A percentile compares a stretch with the other conserved stretches of the same genome.
These are phyloP conservation scores for Sesamia inferens DNA, from an alignment of 2,888 invertebrate species.

Conservation along the genomic window DNA sequence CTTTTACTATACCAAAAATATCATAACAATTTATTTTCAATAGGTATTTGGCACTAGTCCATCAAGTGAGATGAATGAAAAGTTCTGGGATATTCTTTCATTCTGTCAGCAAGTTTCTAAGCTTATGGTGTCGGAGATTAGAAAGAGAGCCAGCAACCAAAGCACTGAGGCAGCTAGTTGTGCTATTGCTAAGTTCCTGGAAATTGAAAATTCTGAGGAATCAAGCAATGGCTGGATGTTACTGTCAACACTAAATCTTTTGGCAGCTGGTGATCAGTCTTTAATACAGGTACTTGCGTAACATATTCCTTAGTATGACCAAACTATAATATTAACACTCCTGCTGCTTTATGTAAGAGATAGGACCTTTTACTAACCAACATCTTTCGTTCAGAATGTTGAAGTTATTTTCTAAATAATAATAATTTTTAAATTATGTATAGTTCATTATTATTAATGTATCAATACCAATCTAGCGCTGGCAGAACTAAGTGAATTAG, in stretches of 20 bases:
- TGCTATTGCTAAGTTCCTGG: conserved; percentile 98
- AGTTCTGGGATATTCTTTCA: conserved; percentile 98
- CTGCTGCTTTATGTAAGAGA: too few species aligned
- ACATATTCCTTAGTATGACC: background rate
- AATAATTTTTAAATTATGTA: too few species aligned
- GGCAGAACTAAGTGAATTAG: too few species aligned
- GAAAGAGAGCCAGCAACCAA: conserved; percentile 98
- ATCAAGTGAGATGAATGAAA: conserved; percentile 98
- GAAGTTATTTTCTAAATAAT: background rate
- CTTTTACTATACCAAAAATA: background rate
- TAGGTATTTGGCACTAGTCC: conserved; percentile 98
- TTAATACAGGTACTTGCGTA: conserved; percentile 93
- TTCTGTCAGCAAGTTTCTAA: conserved; percentile 98
- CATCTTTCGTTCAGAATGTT: background rate
- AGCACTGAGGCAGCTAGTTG: conserved; percentile 98
- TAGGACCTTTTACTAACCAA: background rate
- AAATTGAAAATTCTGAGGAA: conserved; percentile 98
- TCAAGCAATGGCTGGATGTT: conserved; percentile 99
- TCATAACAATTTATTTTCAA: conserved; percentile 43
- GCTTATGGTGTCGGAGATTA: conserved; percentile 98
- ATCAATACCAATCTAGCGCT: too few species aligned
- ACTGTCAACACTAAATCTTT: conserved; percentile 96
- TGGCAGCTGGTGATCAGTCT: conserved; percentile 97
- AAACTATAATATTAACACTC: background rate
- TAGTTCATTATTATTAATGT: too few species aligned